Percentiles rank a stretch among this genome's conserved stretches.
These are phyloP conservation scores for Hycleus cichorii DNA, from an alignment of 1,140 invertebrate species.

Conservation along the genomic window DNA sequence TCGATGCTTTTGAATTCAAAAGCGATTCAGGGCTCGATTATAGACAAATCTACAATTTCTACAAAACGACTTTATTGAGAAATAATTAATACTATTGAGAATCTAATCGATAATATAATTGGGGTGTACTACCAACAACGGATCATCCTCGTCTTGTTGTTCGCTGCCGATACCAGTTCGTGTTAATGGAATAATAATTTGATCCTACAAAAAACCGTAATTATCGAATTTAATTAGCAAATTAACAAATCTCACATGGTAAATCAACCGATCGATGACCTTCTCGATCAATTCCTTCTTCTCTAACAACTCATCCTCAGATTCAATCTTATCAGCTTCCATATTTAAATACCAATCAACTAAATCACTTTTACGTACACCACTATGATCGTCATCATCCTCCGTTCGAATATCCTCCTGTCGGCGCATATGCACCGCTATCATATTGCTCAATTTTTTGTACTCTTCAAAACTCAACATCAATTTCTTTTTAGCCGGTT, in stretches of 20 bases:
- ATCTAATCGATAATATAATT: slow-evolving; percentile 77
- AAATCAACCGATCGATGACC: slow-evolving; percentile 88
- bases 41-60: too few species aligned
- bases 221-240: neutral
- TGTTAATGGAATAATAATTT: slow-evolving; percentile 85
- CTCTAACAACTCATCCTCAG: slow-evolving; percentile 84
- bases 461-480: slow-evolving; percentile 94
- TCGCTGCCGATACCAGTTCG: slow-evolving; percentile 47
- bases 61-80: too few species aligned
- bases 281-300: slow-evolving; percentile 90
- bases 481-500: slow-evolving; percentile 67
- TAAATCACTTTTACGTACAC: slow-evolving; percentile 74
- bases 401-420: slow-evolving; percentile 63
- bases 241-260: slow-evolving; percentile 59
- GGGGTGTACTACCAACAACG: slow-evolving; percentile 88
- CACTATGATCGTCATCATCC: slow-evolving; percentile 51
- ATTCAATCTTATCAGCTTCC: slow-evolving; percentile 80
- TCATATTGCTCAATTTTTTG: slow-evolving; percentile 84
- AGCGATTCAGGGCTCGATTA: too few species aligned
- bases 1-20: too few species aligned
- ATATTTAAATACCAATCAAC: slow-evolving; percentile 93
- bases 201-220: slow-evolving; percentile 58
- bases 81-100: too few species aligned
- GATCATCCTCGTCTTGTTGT: slow-evolving; percentile 68
- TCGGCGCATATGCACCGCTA: slow-evolving; percentile 81